Evolutionary conservation across 2,888 invertebrate genomes (phyloP).

Genomic region (Drosophila borealis): DNA sequence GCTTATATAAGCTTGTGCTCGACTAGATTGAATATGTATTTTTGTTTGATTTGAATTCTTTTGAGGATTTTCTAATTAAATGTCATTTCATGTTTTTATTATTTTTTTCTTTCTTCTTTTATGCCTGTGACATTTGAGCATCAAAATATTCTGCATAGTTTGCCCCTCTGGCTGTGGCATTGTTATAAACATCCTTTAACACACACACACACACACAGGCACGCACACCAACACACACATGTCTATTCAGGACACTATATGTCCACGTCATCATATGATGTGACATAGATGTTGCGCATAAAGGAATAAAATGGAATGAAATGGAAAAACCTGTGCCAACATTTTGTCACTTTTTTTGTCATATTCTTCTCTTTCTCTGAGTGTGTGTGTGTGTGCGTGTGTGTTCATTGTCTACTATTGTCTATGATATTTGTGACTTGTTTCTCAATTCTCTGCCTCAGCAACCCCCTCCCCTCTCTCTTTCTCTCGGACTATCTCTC

Average conservation of each 20-base stretch:
- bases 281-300: slow-evolving; percentile 52
- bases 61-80: slow-evolving; percentile 72
- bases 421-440: slow-evolving; percentile 53
- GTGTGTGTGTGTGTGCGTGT: slow-evolving; percentile 8
- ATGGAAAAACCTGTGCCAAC: slow-evolving; percentile 72
- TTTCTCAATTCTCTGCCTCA: slow-evolving; percentile 28
- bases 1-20: slow-evolving; percentile 1
- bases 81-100: slow-evolving; percentile 65
- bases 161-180: slow-evolving; percentile 53
- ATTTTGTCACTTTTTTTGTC: slow-evolving; percentile 71
- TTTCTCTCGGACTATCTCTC: slow-evolving; percentile 4
- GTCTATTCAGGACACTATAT: slow-evolving; percentile 43
- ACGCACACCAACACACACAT: slow-evolving; percentile 7
- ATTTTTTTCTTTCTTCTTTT: slow-evolving; percentile 1
- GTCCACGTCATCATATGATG: slow-evolving; percentile 55
- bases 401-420: slow-evolving; percentile 57
- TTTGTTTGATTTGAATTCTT: slow-evolving; percentile 40
- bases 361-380: slow-evolving; percentile 17
- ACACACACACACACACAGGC: slow-evolving; percentile 23
- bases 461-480: neutral
- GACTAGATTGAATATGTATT: slow-evolving; percentile 24
- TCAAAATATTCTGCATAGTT: slow-evolving; percentile 63
- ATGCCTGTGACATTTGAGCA: slow-evolving; percentile 55
- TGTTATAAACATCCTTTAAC: slow-evolving; percentile 52
- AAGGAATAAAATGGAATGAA: slow-evolving; percentile 26